Percentiles rank a stretch among this genome's conserved stretches.
phyloP scores from a whole-genome alignment of 2,888 invertebrate genomes.

The Ellobium chinense region DNA sequence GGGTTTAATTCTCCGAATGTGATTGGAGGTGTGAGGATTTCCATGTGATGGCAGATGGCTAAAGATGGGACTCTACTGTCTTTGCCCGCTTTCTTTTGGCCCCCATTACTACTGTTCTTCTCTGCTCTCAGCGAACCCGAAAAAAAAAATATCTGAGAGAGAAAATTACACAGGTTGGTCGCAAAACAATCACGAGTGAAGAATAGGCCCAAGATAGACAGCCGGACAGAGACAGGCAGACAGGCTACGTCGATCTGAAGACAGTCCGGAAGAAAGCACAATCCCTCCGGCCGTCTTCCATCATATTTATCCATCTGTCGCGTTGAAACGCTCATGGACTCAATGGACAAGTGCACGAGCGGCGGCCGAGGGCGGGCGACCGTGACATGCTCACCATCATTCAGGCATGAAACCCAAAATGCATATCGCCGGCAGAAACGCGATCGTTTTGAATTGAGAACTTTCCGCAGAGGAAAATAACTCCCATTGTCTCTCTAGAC shows the following conservation, averaged over 20 bases:
- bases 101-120: background rate
- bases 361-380: background rate
- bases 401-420: conserved; percentile 1
- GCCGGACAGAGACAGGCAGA: too few species aligned
- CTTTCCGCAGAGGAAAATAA: too few species aligned
- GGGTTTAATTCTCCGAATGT: background rate
- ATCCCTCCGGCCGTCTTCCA: conserved; percentile 11
- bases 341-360: too few species aligned
- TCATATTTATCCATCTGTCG: conserved; percentile 42
- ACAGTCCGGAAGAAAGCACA: conserved; percentile 18
- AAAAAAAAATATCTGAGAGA: background rate
- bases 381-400: background rate
- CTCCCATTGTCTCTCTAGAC: too few species aligned
- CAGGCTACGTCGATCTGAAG: background rate
- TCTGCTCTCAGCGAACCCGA: background rate
- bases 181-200: conserved; percentile 5
- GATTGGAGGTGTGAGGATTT: background rate
- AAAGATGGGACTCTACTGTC: background rate
- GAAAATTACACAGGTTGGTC: background rate
- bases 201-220: conserved; percentile 14
- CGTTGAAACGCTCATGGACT: too few species aligned
- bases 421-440: background rate
- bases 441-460: background rate
- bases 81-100: background rate
- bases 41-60: background rate